A percentile compares a stretch with the other conserved stretches of the same genome.
phyloP scores from a whole-genome alignment of 2,797 vertebrate species.

The Melopsittacus undulatus region DNA sequence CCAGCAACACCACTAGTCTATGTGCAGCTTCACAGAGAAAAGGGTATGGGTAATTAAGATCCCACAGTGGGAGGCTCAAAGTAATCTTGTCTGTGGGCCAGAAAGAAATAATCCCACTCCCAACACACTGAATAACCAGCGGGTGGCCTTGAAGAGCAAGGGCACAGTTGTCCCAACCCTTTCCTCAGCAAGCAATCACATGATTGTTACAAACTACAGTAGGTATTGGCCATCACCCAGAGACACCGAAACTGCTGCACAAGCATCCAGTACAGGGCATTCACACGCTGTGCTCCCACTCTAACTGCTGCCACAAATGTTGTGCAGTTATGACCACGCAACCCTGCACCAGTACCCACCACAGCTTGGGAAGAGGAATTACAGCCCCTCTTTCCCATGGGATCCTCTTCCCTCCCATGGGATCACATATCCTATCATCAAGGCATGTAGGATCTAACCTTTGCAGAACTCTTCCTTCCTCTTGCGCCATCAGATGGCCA shows the following conservation, averaged over 20 bases:
- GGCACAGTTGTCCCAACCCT: neutral
- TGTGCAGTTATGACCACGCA: fast-evolving
- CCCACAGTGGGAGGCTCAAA: neutral
- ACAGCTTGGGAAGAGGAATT: neutral
- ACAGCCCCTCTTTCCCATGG: neutral
- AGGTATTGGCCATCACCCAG: neutral
- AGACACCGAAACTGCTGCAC: fast-evolving
- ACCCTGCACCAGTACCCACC: neutral
- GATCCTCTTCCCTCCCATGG: neutral
- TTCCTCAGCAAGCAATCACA: neutral
- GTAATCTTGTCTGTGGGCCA: neutral
- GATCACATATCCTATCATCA: neutral
- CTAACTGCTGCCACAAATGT: neutral
- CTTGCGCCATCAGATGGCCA: neutral
- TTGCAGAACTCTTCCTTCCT: neutral
- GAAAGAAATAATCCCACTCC: constrained; percentile 20
- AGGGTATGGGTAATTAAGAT: neutral
- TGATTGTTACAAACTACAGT: neutral
- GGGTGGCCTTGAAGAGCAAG: neutral
- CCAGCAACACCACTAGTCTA: neutral
- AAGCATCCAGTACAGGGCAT: neutral
- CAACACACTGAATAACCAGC: neutral
- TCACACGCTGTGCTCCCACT: fast-evolving
- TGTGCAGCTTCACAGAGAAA: neutral
- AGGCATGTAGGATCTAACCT: neutral